Evolutionary conservation across 2,113 vertebrate species (phyloP).

Genomic region (Hippocampus mohnikei): DNA sequence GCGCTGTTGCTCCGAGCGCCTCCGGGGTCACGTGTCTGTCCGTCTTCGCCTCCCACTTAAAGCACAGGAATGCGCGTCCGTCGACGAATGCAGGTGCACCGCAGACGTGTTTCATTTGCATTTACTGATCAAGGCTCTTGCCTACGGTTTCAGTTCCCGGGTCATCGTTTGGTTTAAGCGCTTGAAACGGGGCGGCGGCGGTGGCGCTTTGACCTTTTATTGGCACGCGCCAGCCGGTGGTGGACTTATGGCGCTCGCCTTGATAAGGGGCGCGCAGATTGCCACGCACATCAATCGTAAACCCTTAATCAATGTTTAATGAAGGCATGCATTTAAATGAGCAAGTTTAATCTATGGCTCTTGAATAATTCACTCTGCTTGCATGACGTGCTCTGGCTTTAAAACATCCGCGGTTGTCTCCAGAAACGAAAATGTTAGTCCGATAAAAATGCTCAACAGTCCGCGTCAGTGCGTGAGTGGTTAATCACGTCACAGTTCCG

Average conservation of each 20-base stretch:
- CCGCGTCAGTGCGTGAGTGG: neutral
- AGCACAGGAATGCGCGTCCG: conserved; percentile 13
- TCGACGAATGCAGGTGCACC: neutral
- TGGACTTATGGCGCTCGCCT: neutral
- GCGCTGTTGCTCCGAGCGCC: conserved; percentile 31
- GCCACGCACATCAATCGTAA: conserved; percentile 40
- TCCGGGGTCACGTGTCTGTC: conserved; percentile 27
- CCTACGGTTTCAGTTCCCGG: neutral
- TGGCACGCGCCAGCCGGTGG: neutral
- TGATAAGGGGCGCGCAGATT: neutral
- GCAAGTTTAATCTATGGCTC: conserved; percentile 45
- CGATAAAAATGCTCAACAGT: neutral
- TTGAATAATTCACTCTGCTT: conserved; percentile 49
- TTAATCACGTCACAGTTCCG: too few species aligned
- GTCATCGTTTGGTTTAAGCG: conserved; percentile 12
- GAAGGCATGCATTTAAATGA: conserved; percentile 50
- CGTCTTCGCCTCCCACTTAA: conserved; percentile 36
- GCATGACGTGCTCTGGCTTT: conserved; percentile 20
- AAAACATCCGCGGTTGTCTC: conserved; percentile 41
- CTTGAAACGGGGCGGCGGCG: neutral
- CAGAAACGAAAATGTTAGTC: conserved; percentile 9
- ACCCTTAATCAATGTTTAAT: conserved; percentile 52
- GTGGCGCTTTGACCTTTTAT: conserved; percentile 25
- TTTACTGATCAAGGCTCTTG: neutral
- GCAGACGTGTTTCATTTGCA: conserved; percentile 1